These are phyloP conservation scores for Solen grandis DNA, from an alignment of 1,140 invertebrate species.

Conservation along the genomic window DNA sequence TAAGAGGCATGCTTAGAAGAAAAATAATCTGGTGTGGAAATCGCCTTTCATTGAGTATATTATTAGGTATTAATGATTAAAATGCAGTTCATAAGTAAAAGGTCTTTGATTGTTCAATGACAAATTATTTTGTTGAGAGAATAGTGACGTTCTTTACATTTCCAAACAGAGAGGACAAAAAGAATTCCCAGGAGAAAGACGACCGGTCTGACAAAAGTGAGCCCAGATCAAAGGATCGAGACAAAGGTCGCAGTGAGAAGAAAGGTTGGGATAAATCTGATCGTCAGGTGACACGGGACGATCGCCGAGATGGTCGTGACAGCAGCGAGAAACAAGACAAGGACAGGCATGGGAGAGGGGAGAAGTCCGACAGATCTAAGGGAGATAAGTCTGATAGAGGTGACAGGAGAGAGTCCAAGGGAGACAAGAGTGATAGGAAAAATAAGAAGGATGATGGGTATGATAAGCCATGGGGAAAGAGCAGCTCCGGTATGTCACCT, in stretches of 20 bases:
- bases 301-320: slow-evolving; percentile 29
- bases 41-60: too few species aligned
- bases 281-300: slow-evolving; percentile 55
- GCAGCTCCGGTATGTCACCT: not conserved
- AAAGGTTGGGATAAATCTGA: slow-evolving; percentile 54
- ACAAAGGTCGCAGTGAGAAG: slow-evolving; percentile 20
- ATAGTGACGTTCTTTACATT: too few species aligned
- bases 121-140: too few species aligned
- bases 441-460: slow-evolving; percentile 26
- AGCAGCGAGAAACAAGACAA: slow-evolving; percentile 25
- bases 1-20: slow-evolving; percentile 74
- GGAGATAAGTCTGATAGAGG: slow-evolving; percentile 17
- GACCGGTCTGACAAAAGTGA: slow-evolving; percentile 50
- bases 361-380: slow-evolving; percentile 45
- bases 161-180: too few species aligned
- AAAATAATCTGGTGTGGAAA: too few species aligned
- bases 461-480: not conserved
- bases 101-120: too few species aligned
- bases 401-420: slow-evolving; percentile 23
- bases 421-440: slow-evolving; percentile 3
- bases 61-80: too few species aligned
- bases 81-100: too few species aligned
- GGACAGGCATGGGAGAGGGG: slow-evolving; percentile 52
- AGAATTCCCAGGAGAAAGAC: slow-evolving; percentile 62
- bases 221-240: too few species aligned